These are phyloP conservation scores for Cataglyphis albicans DNA, from an alignment of 2,888 invertebrate species.

Conservation along the genomic window DNA sequence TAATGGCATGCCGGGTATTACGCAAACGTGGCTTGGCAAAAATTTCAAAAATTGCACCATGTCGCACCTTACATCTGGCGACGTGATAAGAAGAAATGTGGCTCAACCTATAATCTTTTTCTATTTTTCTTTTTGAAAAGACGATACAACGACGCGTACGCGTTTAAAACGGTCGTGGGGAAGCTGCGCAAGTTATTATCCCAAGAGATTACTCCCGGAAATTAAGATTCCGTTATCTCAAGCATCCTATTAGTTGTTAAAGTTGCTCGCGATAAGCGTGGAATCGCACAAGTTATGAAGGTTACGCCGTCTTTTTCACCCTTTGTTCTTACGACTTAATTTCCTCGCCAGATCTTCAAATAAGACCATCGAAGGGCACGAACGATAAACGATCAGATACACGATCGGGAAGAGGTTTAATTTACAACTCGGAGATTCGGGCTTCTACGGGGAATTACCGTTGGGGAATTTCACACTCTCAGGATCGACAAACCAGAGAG, in stretches of 20 bases:
- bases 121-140: neutral
- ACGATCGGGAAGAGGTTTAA: conserved; percentile 72
- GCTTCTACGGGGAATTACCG: conserved; percentile 72
- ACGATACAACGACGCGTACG: neutral
- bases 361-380: conserved; percentile 50
- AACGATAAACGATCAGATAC: conserved; percentile 66
- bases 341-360: conserved; percentile 54
- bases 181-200: conserved; percentile 12
- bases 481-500: conserved; percentile 65
- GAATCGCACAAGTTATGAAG: conserved; percentile 33
- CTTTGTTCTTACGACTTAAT: conserved; percentile 58
- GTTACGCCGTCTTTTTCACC: conserved; percentile 5
- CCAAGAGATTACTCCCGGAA: conserved; percentile 21
- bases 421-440: conserved; percentile 69
- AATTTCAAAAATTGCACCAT: conserved; percentile 55
- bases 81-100: conserved; percentile 42
- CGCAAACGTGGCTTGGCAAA: conserved; percentile 41
- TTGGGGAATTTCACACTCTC: conserved; percentile 75
- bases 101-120: conserved; percentile 5
- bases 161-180: neutral
- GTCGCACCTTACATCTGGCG: conserved; percentile 5
- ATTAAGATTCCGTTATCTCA: conserved; percentile 47
- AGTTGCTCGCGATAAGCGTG: conserved; percentile 16
- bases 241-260: conserved; percentile 24
- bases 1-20: conserved; percentile 72